Evolutionary conservation across 2,888 invertebrate genomes (phyloP), one percentile per base, ranked within the genome.

Genomic region (Cryptus armator): DNA sequence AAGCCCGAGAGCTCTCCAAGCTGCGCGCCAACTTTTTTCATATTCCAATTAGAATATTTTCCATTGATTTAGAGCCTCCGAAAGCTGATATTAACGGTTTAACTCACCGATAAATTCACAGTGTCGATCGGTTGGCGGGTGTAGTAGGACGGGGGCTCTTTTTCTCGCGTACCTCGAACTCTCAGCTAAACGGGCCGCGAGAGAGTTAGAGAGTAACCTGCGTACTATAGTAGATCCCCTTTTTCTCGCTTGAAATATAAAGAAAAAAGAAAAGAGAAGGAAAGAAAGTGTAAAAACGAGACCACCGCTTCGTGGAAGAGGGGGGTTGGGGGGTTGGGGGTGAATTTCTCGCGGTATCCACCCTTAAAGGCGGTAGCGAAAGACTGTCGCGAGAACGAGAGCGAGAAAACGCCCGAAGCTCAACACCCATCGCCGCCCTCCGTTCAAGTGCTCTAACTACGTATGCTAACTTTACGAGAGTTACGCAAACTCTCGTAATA

Each of bases 11-110:
- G 48, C 71, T 64, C 72, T 78, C 80, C 76, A 76, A 80, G 81
- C 76, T 77, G 79, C 85, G 91, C 87, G 91, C 92, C 91, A 93
- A 93, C 93, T 93, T 93, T 93, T 93, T 93, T 93, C 93, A 93
- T 93, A 93, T 93, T 92, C 93, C 93, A 93, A 93, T 93, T 93
- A 93, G 93, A 91, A 93, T 92, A 93, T 93, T 93, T 93, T 90
- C 89, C 93, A 92, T 92, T 93, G 93, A 93, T 93, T 93, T 93
- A 93, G 90, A 88, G 91, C 91, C 89, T 86, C 87, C 90, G 89
- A 89, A 89, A 89, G 92, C 91, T 90, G 91, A 92, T 92, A 93
- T 93, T 93, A 93, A 93, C 93, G 92, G 90, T 91, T 91, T 91
- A 91, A 91, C 90, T 89, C 89, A 87, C 85, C 93, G 89, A 93